Conservation (phyloP, 2,113 vertebrate species). For the Buteo buteo region DNA sequence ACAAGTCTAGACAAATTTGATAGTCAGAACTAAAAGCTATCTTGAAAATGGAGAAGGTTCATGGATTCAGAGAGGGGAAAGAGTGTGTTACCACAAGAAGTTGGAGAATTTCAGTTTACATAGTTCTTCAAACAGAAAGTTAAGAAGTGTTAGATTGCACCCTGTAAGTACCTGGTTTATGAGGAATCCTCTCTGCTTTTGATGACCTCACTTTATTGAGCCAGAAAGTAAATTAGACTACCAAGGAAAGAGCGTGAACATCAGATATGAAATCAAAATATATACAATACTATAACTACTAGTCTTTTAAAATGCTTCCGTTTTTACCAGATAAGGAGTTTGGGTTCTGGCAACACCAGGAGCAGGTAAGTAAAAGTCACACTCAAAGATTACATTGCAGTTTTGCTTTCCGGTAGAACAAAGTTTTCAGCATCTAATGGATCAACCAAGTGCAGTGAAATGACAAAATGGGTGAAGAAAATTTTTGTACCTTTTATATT, state of each 20-base stretch:
- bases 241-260: background rate
- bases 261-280: background rate
- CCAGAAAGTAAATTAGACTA: background rate
- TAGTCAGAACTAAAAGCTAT: background rate
- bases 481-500: background rate
- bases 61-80: background rate
- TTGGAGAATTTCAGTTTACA: background rate
- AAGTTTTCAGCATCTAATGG: background rate
- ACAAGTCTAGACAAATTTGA: background rate
- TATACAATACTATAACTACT: background rate
- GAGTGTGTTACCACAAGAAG: background rate
- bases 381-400: background rate
- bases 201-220: background rate
- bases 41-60: background rate
- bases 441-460: background rate
- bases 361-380: background rate
- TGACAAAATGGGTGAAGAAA: background rate
- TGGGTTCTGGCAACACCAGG: background rate
- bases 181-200: background rate
- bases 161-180: background rate
- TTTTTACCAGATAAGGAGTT: background rate
- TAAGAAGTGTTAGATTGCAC: background rate
- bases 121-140: background rate
- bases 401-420: background rate
- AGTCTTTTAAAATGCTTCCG: background rate